Evolutionary conservation across 2,113 vertebrate genomes (phyloP), one percentile per base, ranked within the genome.

Genomic region (Callospermophilus lateralis): DNA sequence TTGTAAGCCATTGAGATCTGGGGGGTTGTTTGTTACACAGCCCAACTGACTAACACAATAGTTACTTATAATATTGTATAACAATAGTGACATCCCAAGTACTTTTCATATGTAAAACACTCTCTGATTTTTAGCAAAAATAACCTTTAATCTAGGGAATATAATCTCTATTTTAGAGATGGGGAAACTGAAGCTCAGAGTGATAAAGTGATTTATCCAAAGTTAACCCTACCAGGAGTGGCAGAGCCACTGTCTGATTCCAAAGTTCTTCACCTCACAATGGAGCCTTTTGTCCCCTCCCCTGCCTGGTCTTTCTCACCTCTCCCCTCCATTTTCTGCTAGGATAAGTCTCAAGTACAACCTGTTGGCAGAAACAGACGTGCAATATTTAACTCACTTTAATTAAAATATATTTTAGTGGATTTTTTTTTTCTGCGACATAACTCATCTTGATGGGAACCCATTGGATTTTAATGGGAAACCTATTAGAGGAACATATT

Each of bases 401-500:
- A 96, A 97, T 96, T 98, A 95, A 98, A 98, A 97, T 97, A 98
- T 89, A 97, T 85, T 98, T 98, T 97, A 97, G 98, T 97, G 96
- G 97, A 97, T 98, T 98, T 98, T 97, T 94, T 94, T 94, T 97
- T 89, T 93, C 98, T 87, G 95, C 94, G 87, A 89, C 97, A 97
- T 98, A 98, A 98, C 81, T 98, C 98, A 98, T 98, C 97, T 98
- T 98, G 98, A 99, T 98, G 98, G 97, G 97, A 97, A 98, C 98
- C 98, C 98, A 97, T 98, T 98, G 98, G 98, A 98, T 98, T 98
- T 99, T 99, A 98, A 98, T 97, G 98, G 98, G 98, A 98, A 98
- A 98, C 98, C 97, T 96, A 98, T 98, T 99, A 98, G 97, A 97
- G 96, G 98, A 98, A 98, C 98, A 98, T 98, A 98, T 97, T 98